Percentiles rank a stretch among this genome's conserved stretches.
phyloP scores from a whole-genome alignment of 2,113 vertebrate species.

The Pteruthius melanotis region DNA sequence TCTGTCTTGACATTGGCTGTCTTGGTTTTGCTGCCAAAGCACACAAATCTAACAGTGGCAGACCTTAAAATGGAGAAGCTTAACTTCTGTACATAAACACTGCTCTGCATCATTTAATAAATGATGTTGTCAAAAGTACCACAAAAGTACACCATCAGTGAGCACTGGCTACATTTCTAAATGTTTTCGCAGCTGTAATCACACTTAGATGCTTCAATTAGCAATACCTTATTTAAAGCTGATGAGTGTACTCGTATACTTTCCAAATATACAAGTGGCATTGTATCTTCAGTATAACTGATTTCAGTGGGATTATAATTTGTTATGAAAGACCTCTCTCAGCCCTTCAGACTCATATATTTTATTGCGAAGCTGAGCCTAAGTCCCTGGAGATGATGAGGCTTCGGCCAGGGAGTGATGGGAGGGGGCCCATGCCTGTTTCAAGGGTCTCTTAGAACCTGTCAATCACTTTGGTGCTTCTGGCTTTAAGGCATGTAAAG shows the following conservation, averaged over 20 bases:
- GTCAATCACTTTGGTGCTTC: fast-evolving
- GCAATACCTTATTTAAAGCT: background rate
- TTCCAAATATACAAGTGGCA: background rate
- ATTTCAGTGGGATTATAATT: background rate
- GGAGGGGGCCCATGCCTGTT: background rate
- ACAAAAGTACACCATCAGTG: background rate
- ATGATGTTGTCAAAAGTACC: background rate
- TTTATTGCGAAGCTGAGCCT: background rate
- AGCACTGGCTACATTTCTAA: background rate
- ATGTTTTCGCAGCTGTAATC: background rate
- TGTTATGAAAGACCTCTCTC: background rate
- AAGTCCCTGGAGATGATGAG: background rate
- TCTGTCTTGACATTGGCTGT: fast-evolving
- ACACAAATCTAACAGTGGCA: background rate
- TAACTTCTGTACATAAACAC: background rate
- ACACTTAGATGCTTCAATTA: background rate
- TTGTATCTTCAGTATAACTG: background rate
- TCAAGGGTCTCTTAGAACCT: background rate
- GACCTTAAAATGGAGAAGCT: fast-evolving
- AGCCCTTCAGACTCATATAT: background rate
- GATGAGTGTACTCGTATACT: fast-evolving
- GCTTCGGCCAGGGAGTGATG: fast-evolving
- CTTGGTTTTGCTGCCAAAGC: background rate
- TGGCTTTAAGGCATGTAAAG: background rate
- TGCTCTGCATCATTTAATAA: background rate